phyloP scores from a whole-genome alignment of 2,113 vertebrate genomes.

The Actenoides hombroni region DNA sequence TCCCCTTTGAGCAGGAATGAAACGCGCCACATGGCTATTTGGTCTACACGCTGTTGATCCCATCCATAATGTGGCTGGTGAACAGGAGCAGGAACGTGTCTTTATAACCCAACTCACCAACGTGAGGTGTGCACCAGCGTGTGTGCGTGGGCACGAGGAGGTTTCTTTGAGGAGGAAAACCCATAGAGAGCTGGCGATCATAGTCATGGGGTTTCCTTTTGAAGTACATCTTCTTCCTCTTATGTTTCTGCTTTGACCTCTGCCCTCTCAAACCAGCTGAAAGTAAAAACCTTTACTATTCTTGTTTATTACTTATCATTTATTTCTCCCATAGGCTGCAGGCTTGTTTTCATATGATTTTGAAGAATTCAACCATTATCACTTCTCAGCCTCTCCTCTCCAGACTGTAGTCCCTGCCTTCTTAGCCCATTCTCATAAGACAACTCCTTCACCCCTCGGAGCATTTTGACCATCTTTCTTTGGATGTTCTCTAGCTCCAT shows the following conservation, averaged over 20 bases:
- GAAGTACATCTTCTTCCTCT: neutral
- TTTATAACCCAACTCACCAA: neutral
- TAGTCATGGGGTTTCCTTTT: neutral
- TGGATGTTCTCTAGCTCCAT: neutral
- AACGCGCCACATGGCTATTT: accelerated
- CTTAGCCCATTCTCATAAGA: neutral
- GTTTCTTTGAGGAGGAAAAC: neutral
- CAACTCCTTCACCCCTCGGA: neutral
- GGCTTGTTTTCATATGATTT: neutral
- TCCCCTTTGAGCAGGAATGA: neutral
- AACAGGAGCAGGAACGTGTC: neutral
- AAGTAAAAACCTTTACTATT: neutral
- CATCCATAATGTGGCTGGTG: neutral
- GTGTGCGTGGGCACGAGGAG: neutral
- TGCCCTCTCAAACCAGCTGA: neutral
- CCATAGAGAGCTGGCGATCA: neutral
- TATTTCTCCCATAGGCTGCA: neutral
- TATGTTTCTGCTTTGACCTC: neutral
- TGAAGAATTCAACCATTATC: neutral
- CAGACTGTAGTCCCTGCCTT: neutral
- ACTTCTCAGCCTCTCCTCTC: neutral
- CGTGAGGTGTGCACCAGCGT: no score
- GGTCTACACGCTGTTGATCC: neutral
- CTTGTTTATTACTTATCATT: neutral
- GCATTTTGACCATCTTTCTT: neutral